These are phyloP conservation scores for Drosophila rufa DNA, from an alignment of 1,140 invertebrate species.

Conservation along the genomic window DNA sequence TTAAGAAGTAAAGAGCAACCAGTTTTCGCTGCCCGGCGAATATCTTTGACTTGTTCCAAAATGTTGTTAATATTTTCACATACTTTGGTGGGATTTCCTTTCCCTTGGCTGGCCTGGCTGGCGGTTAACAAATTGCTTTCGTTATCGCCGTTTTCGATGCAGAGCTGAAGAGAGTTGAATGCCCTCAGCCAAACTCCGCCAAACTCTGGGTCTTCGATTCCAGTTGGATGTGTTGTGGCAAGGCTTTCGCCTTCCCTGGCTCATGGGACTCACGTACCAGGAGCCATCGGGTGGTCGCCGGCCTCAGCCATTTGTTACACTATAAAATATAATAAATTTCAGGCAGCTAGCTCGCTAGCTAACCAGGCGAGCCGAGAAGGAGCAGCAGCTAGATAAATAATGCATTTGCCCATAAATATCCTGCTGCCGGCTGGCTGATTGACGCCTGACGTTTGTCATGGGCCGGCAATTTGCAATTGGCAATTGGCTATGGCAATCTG, in stretches of 20 bases:
- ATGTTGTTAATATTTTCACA: conserved; percentile 76
- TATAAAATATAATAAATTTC: conserved; percentile 80
- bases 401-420: conserved; percentile 69
- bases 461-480: conserved; percentile 33
- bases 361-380: not conserved
- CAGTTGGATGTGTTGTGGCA: not conserved
- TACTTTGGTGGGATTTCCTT: conserved; percentile 79
- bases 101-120: conserved; percentile 45
- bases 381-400: conserved; percentile 48
- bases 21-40: conserved; percentile 8
- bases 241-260: not conserved
- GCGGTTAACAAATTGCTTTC: conserved; percentile 79
- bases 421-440: conserved; percentile 48
- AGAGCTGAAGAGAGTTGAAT: conserved; percentile 61
- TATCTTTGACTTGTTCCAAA: conserved; percentile 32
- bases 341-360: conserved; percentile 13
- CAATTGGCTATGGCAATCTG: conserved; percentile 44
- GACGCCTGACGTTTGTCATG: conserved; percentile 64
- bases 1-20: conserved; percentile 7
- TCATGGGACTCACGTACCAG: conserved; percentile 28
- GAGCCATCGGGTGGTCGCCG: conserved; percentile 39
- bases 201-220: conserved; percentile 25
- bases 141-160: conserved; percentile 72
- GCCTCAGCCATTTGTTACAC: conserved; percentile 69
- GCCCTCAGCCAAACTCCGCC: conserved; percentile 47